Conservation (phyloP, 2,113 vertebrate genomes). For the Myotis lucifugus region DNA sequence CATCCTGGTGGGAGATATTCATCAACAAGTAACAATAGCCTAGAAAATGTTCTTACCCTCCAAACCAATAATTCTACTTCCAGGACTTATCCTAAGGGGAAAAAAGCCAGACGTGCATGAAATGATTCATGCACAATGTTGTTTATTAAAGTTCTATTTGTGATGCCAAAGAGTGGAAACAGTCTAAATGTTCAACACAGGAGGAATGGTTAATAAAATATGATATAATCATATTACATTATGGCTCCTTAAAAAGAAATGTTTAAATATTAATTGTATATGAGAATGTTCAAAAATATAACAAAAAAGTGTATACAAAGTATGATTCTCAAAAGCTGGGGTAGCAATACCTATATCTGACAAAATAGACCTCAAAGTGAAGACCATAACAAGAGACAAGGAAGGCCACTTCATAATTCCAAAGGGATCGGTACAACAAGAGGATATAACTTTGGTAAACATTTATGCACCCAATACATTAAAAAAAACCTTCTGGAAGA, state of each 20-base stretch:
- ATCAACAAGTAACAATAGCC: background rate
- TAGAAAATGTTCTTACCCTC: background rate
- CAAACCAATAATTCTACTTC: background rate
- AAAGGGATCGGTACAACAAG: too few relatives aligned
- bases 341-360: too few relatives aligned
- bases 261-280: constrained; percentile 44
- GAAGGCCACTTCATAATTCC: too few relatives aligned
- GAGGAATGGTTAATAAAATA: background rate
- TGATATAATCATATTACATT: background rate
- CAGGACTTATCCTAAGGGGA: background rate
- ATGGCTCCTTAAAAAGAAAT: constrained; percentile 8
- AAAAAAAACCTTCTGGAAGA: too few relatives aligned
- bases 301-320: background rate
- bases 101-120: background rate
- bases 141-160: background rate
- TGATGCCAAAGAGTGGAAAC: background rate
- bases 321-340: too few relatives aligned
- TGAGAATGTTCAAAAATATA: background rate
- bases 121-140: background rate
- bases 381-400: too few relatives aligned
- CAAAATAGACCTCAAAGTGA: too few relatives aligned
- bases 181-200: background rate
- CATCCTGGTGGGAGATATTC: background rate
- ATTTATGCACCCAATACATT: too few relatives aligned
- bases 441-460: too few relatives aligned